Conservation (phyloP, 2,888 invertebrate genomes). For the Seira sanloemensis region DNA sequence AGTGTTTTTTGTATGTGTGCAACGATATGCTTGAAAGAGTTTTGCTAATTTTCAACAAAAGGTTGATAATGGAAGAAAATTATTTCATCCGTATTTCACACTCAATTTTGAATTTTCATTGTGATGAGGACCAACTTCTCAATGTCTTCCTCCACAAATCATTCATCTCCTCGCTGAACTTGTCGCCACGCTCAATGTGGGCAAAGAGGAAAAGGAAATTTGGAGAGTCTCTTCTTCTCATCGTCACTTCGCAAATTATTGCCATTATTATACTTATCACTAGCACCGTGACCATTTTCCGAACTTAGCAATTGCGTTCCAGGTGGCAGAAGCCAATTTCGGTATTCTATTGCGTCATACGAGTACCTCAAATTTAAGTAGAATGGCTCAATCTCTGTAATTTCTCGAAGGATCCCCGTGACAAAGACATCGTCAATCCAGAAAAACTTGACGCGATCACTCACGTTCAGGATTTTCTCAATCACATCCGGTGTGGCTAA, state of each 20-base stretch:
- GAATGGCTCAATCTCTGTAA: constrained; percentile 72
- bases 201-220: constrained; percentile 71
- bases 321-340: constrained; percentile 68
- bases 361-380: constrained; percentile 73
- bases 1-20: background rate
- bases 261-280: constrained; percentile 28
- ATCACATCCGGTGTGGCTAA: constrained; percentile 73
- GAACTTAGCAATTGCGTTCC: constrained; percentile 36
- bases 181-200: constrained; percentile 70
- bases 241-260: background rate
- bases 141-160: constrained; percentile 72
- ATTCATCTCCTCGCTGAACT: constrained; percentile 71
- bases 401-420: constrained; percentile 76
- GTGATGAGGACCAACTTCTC: constrained; percentile 64
- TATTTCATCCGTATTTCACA: background rate
- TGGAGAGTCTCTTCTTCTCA: constrained; percentile 51
- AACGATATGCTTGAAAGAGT: background rate
- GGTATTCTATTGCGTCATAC: constrained; percentile 70
- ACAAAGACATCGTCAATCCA: constrained; percentile 78
- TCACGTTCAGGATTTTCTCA: constrained; percentile 74
- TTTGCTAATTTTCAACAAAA: background rate
- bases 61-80: background rate
- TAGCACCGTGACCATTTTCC: constrained; percentile 20
- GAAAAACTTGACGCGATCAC: constrained; percentile 75
- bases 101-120: background rate